A percentile compares a stretch with the other conserved stretches of the same genome.
Evolutionary conservation across 2,888 invertebrate species (phyloP).

Genomic region (Phengaris arion): DNA sequence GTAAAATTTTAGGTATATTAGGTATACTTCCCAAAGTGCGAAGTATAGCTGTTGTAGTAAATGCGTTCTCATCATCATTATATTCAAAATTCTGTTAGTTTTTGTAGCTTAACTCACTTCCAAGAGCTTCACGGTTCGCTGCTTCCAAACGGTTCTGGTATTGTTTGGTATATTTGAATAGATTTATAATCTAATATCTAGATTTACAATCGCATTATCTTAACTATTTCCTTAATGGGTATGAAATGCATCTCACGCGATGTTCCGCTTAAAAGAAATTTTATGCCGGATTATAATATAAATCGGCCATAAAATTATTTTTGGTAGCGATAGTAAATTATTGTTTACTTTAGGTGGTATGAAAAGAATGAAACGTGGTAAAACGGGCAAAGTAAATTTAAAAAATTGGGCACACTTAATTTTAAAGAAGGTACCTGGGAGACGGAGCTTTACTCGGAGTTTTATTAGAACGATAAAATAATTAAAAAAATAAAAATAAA

Average conservation of each 20-base stretch:
- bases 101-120: slow-evolving; percentile 2
- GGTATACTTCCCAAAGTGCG: no score
- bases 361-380: not conserved
- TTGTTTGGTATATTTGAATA: not conserved
- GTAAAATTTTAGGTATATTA: no score
- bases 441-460: no score
- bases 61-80: not conserved
- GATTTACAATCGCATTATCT: slow-evolving; percentile 47
- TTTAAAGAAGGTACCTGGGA: no score
- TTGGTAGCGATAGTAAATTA: not conserved
- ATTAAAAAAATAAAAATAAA: no score
- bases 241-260: slow-evolving; percentile 57
- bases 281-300: slow-evolving; percentile 38
- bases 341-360: not conserved
- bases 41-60: not conserved
- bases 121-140: slow-evolving; percentile 1
- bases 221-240: slow-evolving; percentile 54
- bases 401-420: no score
- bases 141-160: not conserved
- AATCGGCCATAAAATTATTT: not conserved
- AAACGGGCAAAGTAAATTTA: no score
- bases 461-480: no score
- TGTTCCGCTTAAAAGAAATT: slow-evolving; percentile 47
- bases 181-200: slow-evolving; percentile 33
- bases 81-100: not conserved